Base-by-base conservation (phyloP, 2,888 invertebrate species). In the Odontocerum albicorne region DNA sequence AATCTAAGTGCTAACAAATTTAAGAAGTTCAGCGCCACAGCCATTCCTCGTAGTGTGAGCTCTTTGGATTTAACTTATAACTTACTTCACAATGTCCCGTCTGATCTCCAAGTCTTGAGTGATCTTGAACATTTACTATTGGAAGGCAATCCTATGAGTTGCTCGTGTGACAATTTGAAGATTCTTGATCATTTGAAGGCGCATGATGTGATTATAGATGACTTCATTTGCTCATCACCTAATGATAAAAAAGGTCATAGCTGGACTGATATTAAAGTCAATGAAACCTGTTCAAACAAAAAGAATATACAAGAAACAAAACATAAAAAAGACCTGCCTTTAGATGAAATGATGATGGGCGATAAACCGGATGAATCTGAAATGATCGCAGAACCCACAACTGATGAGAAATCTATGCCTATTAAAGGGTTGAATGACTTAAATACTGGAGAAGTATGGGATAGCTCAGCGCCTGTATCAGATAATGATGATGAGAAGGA, bases 91-190 rank as follows among this genome's bases (percentile, higher is more conserved):
- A 72, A 82, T 66, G 73, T 87, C 57, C 84, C 87, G 4, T 67
- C 75, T 50, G 84, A 85, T 63, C 66, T 87, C 52, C 73, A 70
- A 17, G 73, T 73, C 61, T 70, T 86, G 52, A 72, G 72, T 38
- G 70, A 77, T 63, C 70, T 90, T 49, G 81, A 81, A 66, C 78
- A 81, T 63, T 72, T 90, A 55, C 82, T 87, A 66, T 65, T 90
- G 55, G 76, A 80, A 44, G 84, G 83, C 38, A 90, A 90, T 67
- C 83, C 83, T 31, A 72, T 90, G 4, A 75, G 84, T 63, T 90
- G 90, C 70, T 81, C 85, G 20, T 90, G 89, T 66, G 79, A 81
- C 59, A 86, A 87, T 53, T 69, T 88, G 53, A 73, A 79, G 60
- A 75, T 81, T 42, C 80, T 87, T 60, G 84, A 88, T 65, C 75